Percentiles rank a stretch among this genome's conserved stretches.
These are phyloP conservation scores for Drosophila watanabei DNA, from an alignment of 1,140 invertebrate species.

Conservation along the genomic window DNA sequence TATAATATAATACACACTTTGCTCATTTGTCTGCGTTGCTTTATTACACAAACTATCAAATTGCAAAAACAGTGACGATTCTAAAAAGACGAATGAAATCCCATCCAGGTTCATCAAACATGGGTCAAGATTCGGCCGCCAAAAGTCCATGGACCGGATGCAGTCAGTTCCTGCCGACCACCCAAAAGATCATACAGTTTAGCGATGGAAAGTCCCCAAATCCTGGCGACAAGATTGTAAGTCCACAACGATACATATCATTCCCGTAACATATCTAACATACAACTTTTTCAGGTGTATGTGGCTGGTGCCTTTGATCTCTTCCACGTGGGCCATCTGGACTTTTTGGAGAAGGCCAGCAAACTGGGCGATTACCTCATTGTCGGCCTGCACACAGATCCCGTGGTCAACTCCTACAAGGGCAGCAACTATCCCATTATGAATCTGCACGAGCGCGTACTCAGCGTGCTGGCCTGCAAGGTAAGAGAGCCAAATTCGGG, in stretches of 20 bases:
- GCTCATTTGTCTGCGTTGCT: slow-evolving; percentile 53
- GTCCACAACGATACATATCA: slow-evolving; percentile 10
- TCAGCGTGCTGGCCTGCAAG: slow-evolving; percentile 98
- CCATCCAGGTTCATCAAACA: slow-evolving; percentile 89
- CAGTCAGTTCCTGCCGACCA: slow-evolving; percentile 98
- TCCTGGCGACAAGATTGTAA: slow-evolving; percentile 93
- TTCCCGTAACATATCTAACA: background rate
- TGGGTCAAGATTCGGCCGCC: slow-evolving; percentile 94
- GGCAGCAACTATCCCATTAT: slow-evolving; percentile 99
- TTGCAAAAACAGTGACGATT: slow-evolving; percentile 56
- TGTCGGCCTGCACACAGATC: slow-evolving; percentile 98
- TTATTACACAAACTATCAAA: slow-evolving; percentile 33
- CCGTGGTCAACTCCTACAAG: slow-evolving; percentile 96
- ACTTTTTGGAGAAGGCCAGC: slow-evolving; percentile 97
- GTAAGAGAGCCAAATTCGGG: slow-evolving; percentile 87
- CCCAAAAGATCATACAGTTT: slow-evolving; percentile 99
- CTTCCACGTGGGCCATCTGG: slow-evolving; percentile 99
- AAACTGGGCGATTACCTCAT: slow-evolving; percentile 97
- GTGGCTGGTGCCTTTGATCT: slow-evolving; percentile 99
- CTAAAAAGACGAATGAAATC: slow-evolving; percentile 75
- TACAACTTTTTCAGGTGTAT: slow-evolving; percentile 89
- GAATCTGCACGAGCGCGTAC: slow-evolving; percentile 99
- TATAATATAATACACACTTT: slow-evolving; percentile 29
- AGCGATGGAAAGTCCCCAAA: slow-evolving; percentile 97
- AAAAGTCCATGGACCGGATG: slow-evolving; percentile 98